A percentile compares a stretch with the other conserved stretches of the same genome.
Evolutionary conservation across 92 coral and sea anemone species (phyloP).

Genomic region (Metridium senile): DNA sequence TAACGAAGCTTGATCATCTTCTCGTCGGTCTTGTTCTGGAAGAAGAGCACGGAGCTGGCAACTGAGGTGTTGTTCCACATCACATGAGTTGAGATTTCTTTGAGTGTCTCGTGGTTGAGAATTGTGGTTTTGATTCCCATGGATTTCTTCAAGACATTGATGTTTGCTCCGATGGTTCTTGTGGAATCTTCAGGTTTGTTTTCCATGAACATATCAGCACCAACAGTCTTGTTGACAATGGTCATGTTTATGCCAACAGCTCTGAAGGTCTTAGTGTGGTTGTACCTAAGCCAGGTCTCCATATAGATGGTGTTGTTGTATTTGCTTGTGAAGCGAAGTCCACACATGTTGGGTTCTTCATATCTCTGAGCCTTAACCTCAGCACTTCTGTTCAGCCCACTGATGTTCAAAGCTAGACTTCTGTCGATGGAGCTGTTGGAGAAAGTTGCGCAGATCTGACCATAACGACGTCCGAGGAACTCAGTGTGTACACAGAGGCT

Average conservation of each 20-base stretch:
- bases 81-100: conserved; percentile 59
- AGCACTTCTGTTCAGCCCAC: conserved; percentile 60
- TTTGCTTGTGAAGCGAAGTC: conserved; percentile 60
- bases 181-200: conserved; percentile 36
- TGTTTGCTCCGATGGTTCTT: conserved; percentile 64
- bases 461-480: conserved; percentile 60
- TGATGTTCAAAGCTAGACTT: conserved; percentile 67
- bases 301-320: conserved; percentile 57
- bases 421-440: conserved; percentile 66
- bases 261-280: conserved; percentile 38
- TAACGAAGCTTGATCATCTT: conserved; percentile 58
- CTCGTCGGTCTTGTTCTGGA: conserved; percentile 39
- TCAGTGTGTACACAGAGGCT: conserved; percentile 64
- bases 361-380: conserved; percentile 64
- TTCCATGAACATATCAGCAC: conserved; percentile 62
- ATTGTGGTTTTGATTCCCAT: conserved; percentile 61
- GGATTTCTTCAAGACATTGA: conserved; percentile 54
- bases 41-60: conserved; percentile 43
- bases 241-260: conserved; percentile 63
- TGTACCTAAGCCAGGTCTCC: conserved; percentile 69
- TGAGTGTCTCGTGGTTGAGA: conserved; percentile 46
- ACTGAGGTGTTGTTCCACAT: conserved; percentile 65
- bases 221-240: conserved; percentile 51
- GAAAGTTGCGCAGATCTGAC: conserved; percentile 60
- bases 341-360: conserved; percentile 29